Conservation (phyloP, 2,888 invertebrate species). For the Acrocyrtus sp. region DNA sequence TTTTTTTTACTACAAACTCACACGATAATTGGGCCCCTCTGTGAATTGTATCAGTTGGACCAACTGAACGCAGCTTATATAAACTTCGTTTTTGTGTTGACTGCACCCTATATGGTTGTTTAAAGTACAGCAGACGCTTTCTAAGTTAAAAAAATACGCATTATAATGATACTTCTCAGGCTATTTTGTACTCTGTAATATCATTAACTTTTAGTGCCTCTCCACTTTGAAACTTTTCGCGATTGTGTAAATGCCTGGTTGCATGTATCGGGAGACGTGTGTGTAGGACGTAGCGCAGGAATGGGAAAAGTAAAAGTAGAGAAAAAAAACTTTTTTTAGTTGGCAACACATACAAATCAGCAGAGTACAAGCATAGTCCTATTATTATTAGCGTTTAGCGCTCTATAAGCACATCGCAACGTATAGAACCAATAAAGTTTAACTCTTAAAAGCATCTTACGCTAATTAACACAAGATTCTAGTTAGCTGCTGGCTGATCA, state of each 20-base stretch:
- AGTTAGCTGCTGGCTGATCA: constrained; percentile 25
- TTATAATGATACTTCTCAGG: not conserved
- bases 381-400: constrained; percentile 6
- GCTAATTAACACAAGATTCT: constrained; percentile 39
- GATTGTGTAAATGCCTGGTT: not conserved
- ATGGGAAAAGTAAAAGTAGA: not conserved
- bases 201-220: constrained; percentile 36
- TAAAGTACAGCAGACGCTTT: not conserved
- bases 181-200: constrained; percentile 17
- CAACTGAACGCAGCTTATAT: not conserved
- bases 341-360: not conserved
- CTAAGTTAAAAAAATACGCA: not conserved
- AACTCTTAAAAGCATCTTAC: constrained; percentile 10
- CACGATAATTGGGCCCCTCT: not conserved
- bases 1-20: too few relatives aligned
- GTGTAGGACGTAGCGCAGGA: not conserved
- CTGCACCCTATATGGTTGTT: not conserved
- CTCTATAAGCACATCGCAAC: not conserved
- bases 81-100: not conserved
- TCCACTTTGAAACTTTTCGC: constrained; percentile 28
- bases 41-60: not conserved
- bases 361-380: not conserved
- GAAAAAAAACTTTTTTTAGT: not conserved
- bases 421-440: constrained; percentile 32
- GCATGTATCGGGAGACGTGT: not conserved